Conservation (phyloP, 2,113 vertebrate species). For the Paramisgurnus dabryanus region DNA sequence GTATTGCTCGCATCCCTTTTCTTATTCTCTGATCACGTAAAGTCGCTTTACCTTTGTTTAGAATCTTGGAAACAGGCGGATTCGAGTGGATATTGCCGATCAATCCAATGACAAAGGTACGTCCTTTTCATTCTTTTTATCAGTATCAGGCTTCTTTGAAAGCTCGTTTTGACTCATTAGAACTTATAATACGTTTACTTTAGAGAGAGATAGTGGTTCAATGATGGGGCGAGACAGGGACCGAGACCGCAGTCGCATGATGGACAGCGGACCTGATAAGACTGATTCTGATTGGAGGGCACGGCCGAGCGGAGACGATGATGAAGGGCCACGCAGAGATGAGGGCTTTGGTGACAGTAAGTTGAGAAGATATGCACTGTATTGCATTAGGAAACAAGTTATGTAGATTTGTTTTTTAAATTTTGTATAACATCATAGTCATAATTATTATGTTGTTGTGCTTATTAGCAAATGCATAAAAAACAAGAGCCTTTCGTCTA, state of each 20-base stretch:
- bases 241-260: slow-evolving; percentile 68
- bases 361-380: background rate
- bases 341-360: slow-evolving; percentile 86
- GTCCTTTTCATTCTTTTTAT: background rate
- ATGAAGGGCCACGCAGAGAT: slow-evolving; percentile 84
- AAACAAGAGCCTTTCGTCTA: too few relatives aligned
- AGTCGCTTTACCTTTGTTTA: slow-evolving; percentile 56
- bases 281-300: slow-evolving; percentile 93
- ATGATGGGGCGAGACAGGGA: slow-evolving; percentile 86
- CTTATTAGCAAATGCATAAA: too few relatives aligned
- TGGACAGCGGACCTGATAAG: slow-evolving; percentile 88
- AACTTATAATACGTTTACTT: background rate
- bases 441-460: too few relatives aligned
- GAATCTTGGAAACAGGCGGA: slow-evolving; percentile 94
- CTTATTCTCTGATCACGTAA: background rate
- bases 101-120: slow-evolving; percentile 98
- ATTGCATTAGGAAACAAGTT: too few relatives aligned
- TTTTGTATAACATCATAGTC: too few relatives aligned
- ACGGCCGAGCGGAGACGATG: slow-evolving; percentile 78
- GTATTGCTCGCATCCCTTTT: background rate
- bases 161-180: background rate
- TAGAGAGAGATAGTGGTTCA: slow-evolving; percentile 85
- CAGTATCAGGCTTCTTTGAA: background rate
- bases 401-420: too few relatives aligned
- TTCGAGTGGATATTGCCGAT: slow-evolving; percentile 95